These are phyloP conservation scores for Mythimna vitellina DNA, from an alignment of 2,888 invertebrate species.

Conservation along the genomic window DNA sequence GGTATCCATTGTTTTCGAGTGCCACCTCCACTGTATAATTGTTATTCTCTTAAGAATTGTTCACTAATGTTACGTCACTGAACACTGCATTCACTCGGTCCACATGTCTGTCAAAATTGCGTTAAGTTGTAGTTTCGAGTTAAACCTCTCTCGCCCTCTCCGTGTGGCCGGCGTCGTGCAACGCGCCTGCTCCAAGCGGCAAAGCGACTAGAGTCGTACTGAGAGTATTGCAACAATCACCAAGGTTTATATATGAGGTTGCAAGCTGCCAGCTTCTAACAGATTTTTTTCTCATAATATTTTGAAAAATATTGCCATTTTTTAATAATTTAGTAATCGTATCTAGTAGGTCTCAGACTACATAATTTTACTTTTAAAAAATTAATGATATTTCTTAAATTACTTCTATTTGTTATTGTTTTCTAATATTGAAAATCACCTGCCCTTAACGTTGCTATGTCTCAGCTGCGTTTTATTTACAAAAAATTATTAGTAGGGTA, in stretches of 20 bases:
- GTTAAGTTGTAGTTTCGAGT: conserved; percentile 76
- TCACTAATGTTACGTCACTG: conserved; percentile 87
- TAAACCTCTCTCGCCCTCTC: conserved; percentile 90
- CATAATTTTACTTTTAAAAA: conserved; percentile 4
- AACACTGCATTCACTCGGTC: conserved; percentile 88
- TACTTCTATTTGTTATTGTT: not conserved
- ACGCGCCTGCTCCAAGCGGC: conserved; percentile 90
- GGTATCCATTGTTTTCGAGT: conserved; percentile 84
- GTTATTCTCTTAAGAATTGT: conserved; percentile 72
- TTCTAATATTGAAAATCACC: not conserved
- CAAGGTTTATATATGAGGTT: conserved; percentile 89
- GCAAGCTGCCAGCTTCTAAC: conserved; percentile 77
- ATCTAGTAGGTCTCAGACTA: not conserved
- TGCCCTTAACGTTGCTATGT: not conserved
- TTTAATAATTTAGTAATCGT: conserved; percentile 8
- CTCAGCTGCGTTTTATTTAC: conserved; percentile 1
- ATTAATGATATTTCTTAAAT: not conserved
- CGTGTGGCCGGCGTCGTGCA: conserved; percentile 86
- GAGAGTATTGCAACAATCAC: conserved; percentile 88
- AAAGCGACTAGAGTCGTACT: conserved; percentile 91
- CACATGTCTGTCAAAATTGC: conserved; percentile 83
- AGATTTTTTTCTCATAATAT: conserved; percentile 68
- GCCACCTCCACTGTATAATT: conserved; percentile 76
- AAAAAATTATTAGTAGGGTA: not conserved
- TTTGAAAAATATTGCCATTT: conserved; percentile 45